Base-by-base conservation (phyloP, 64 coral and sea anemone species). In the Acropora yongei region DNA sequence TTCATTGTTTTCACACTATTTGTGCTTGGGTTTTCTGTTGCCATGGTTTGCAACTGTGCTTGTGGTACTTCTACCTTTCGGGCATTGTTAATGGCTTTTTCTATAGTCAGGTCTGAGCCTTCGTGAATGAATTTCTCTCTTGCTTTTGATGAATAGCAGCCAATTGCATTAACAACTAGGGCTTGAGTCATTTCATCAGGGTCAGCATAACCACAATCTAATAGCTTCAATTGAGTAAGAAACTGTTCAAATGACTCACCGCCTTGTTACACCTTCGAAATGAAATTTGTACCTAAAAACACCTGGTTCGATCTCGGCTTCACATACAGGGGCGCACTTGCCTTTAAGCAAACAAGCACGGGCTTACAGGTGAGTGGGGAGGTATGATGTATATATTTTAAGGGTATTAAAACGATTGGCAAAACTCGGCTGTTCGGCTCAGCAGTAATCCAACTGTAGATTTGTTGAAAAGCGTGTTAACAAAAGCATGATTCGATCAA, bases 81-180 rank as follows among this genome's bases (percentile, higher is more conserved):
- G 50, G 5, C 50, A 53, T 6, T 53, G 5, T 9, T 9, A 80
- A 91, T 83, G 1, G 89, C 78, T 41, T 82, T 11, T 74, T 91
- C 58, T 20, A 82, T n/a, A 2, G 43, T 81, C 16, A 91, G 79
- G 12, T 74, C 78, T 0, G 89, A 91, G n/a, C 89, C 89, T 74
- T 91, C 42, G 9, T 91, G 57, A 49, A 82, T 91, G 1, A 75
- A 45, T 6, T 82, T 79, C 55, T 91, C 78, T 91, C 78, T 72
- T 75, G 68, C 44, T 57, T 55, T 83, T 2, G 66, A 4, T 8
- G 77, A 72, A 44, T 73, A 19, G 14, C 89, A 91, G 20, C 89
- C 89, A 45, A 91, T 80, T 30, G 30, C 30, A 30, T 30, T 30
- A 1, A 91, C 78, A 40, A 91, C 63, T 80, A 77, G 45, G 11